Percentiles rank a stretch among this genome's conserved stretches.
Conservation (phyloP, 2,113 vertebrate species). For the Cariama cristata region DNA sequence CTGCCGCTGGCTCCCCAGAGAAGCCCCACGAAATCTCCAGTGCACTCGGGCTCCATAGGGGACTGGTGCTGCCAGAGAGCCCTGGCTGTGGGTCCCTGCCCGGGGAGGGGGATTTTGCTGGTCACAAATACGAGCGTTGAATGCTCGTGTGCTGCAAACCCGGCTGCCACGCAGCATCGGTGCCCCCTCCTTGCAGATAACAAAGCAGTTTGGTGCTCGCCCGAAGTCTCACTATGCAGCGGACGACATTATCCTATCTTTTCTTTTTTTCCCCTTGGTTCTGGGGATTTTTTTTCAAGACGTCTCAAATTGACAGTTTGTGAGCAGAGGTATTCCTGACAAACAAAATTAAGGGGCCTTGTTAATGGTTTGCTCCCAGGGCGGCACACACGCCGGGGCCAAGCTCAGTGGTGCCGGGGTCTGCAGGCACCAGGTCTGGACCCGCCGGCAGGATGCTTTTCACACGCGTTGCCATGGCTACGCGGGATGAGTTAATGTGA, state of each 20-base stretch:
- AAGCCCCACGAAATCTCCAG: background rate
- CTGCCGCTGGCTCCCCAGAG: background rate
- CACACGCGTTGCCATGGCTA: constrained; percentile 72
- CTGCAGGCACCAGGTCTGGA: rapidly evolving
- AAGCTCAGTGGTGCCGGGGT: background rate
- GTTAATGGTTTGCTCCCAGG: background rate
- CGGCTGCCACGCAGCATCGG: rapidly evolving
- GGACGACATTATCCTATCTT: background rate
- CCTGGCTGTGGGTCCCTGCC: rapidly evolving
- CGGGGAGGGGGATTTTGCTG: background rate
- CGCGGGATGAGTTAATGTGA: constrained; percentile 64
- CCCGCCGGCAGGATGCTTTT: background rate
- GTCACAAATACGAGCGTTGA: rapidly evolving
- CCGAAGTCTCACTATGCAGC: background rate
- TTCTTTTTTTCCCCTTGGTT: background rate
- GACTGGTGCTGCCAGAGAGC: background rate
- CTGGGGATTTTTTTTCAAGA: background rate
- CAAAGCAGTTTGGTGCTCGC: background rate
- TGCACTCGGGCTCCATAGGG: rapidly evolving
- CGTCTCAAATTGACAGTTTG: background rate
- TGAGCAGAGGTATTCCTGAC: background rate
- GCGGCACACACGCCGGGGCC: rapidly evolving
- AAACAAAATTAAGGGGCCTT: background rate
- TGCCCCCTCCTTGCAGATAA: background rate
- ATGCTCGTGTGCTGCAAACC: background rate